Conservation (phyloP, 2,797 vertebrate species). For the Chiloscyllium punctatum region DNA sequence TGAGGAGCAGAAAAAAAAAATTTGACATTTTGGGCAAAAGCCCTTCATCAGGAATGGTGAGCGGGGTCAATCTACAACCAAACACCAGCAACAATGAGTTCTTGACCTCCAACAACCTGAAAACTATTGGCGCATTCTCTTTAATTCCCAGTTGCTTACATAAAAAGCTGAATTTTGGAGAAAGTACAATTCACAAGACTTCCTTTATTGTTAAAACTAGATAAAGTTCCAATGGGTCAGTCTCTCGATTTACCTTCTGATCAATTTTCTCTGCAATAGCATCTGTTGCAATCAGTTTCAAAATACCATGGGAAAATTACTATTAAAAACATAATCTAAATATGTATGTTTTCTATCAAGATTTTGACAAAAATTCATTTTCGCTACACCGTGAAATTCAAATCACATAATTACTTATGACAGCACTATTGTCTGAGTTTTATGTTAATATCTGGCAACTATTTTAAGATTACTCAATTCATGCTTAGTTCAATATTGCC, state of each 20-base stretch:
- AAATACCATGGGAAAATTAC: neutral
- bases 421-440: neutral
- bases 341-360: neutral
- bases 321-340: slow-evolving; percentile 7
- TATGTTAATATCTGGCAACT: neutral
- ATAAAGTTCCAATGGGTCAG: too few relatives aligned
- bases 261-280: neutral
- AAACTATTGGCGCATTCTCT: neutral
- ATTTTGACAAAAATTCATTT: neutral
- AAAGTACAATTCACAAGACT: too few relatives aligned
- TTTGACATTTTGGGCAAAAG: too few relatives aligned
- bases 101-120: neutral
- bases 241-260: neutral
- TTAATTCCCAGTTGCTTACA: neutral
- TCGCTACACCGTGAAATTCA: neutral
- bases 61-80: neutral
- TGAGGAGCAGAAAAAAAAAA: too few relatives aligned
- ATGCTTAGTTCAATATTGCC: neutral
- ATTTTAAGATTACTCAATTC: neutral
- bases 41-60: neutral
- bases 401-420: neutral
- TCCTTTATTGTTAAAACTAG: too few relatives aligned
- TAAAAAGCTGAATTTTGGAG: too few relatives aligned
- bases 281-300: neutral
- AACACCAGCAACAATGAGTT: neutral